phyloP scores from a whole-genome alignment of 2,113 vertebrate species.

The Desmodus rotundus region DNA sequence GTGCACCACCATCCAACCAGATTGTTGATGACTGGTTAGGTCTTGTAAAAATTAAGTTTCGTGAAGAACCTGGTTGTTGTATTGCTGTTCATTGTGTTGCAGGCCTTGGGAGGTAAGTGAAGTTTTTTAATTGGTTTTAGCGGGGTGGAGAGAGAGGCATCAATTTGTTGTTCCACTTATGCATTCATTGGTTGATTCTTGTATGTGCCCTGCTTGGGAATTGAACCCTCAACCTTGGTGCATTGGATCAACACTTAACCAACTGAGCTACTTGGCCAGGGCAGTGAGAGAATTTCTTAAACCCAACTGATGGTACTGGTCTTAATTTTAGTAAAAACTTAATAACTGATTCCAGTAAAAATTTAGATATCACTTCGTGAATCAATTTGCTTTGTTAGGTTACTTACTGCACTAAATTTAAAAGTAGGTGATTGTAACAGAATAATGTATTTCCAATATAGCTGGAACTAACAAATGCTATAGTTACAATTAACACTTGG shows the following conservation, averaged over 20 bases:
- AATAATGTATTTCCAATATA: background rate
- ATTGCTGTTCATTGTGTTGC: conserved; percentile 98
- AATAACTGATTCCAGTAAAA: background rate
- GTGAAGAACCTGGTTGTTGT: conserved; percentile 98
- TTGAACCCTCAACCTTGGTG: too few species aligned
- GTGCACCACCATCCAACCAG: conserved; percentile 97
- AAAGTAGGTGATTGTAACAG: background rate
- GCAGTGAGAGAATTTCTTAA: background rate
- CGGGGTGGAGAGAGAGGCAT: too few species aligned
- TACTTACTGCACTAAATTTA: background rate
- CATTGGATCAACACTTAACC: too few species aligned
- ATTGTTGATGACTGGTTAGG: conserved; percentile 99
- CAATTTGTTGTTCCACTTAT: too few species aligned
- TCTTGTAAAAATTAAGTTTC: conserved; percentile 96
- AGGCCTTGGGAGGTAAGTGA: conserved; percentile 93
- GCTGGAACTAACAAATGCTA: background rate
- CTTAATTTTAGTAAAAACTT: background rate
- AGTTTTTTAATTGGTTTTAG: background rate
- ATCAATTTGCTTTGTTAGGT: background rate
- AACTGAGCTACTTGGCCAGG: too few species aligned
- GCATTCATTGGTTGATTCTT: too few species aligned
- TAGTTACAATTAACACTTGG: background rate
- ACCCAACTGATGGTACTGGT: background rate
- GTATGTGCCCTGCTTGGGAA: too few species aligned
- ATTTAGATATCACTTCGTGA: background rate